Evolutionary conservation across 2,113 vertebrate genomes (phyloP).

Genomic region (Amphiprion percula): DNA sequence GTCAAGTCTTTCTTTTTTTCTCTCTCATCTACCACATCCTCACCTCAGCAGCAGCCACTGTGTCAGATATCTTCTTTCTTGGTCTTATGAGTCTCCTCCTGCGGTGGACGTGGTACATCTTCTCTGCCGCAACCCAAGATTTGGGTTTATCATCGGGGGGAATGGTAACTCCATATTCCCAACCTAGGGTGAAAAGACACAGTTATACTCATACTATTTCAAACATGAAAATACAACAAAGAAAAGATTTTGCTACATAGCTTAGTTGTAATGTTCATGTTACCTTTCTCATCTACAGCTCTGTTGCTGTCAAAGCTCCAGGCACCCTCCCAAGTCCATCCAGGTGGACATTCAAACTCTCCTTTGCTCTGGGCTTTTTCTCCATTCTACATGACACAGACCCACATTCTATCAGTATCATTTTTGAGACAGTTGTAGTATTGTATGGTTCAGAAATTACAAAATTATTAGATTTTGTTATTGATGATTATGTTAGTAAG

Average conservation of each 20-base stretch:
- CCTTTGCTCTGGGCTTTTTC: constrained; percentile 87
- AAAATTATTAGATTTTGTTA: neutral
- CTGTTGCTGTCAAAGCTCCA: constrained; percentile 94
- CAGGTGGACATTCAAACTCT: constrained; percentile 90
- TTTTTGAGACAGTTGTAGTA: neutral
- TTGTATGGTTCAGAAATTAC: neutral
- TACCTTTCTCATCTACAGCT: constrained; percentile 96
- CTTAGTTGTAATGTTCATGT: neutral
- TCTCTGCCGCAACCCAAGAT: constrained; percentile 96
- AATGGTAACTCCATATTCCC: constrained; percentile 98
- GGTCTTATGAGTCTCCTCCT: constrained; percentile 90
- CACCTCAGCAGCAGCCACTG: constrained; percentile 78
- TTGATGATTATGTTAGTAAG: neutral
- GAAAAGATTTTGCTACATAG: neutral
- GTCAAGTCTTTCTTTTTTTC: neutral
- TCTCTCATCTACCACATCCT: constrained; percentile 31
- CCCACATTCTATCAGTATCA: neutral
- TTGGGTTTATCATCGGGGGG: constrained; percentile 94
- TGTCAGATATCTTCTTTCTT: constrained; percentile 87
- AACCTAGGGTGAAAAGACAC: constrained; percentile 82
- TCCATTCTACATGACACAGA: constrained; percentile 88
- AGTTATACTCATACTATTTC: neutral
- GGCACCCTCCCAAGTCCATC: constrained; percentile 94
- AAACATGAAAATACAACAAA: neutral
- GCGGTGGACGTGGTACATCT: constrained; percentile 97